phyloP scores from a whole-genome alignment of 2,113 vertebrate genomes.

The Thomomys bottae region DNA sequence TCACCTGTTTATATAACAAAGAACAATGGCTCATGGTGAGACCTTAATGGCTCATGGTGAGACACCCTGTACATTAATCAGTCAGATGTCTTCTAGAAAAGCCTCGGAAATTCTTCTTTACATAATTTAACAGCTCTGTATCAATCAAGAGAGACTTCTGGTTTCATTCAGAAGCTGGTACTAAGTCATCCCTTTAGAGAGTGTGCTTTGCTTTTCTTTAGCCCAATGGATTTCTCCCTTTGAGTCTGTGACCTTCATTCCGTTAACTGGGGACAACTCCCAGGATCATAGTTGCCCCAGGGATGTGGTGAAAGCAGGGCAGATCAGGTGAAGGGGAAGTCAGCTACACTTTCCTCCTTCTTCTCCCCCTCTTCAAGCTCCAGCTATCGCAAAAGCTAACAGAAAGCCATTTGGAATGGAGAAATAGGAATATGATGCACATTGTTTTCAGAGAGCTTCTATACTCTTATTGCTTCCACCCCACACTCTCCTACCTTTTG shows the following conservation, averaged over 20 bases:
- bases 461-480: too few relatives aligned
- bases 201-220: neutral
- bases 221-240: neutral
- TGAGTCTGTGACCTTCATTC: neutral
- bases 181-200: neutral
- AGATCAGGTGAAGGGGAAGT: fast-evolving
- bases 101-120: neutral
- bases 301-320: neutral
- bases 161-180: neutral
- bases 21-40: neutral
- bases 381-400: neutral
- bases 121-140: neutral
- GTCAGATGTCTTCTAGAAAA: neutral
- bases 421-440: neutral
- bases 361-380: neutral
- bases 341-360: neutral
- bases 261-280: neutral
- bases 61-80: neutral
- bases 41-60: neutral
- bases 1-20: neutral
- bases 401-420: neutral
- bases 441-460: neutral
- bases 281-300: neutral
- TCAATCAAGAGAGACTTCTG: neutral
- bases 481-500: neutral